Conservation (phyloP, 92 coral and sea anemone genomes). For the Zoanthus solanderi region DNA sequence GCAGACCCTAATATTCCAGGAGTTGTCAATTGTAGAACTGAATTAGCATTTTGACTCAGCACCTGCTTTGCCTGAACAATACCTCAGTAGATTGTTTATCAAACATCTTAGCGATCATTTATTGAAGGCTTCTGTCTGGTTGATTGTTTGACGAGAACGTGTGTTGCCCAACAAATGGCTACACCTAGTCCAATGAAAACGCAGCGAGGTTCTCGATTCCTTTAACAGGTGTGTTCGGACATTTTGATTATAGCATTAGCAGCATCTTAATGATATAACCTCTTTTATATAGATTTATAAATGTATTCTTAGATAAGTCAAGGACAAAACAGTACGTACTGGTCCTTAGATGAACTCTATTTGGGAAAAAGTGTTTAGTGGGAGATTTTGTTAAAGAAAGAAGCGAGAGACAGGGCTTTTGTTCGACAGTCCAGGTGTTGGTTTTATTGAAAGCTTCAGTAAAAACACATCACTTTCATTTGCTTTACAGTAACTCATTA, state of each 20-base stretch:
- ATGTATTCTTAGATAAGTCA: slow-evolving; percentile 3
- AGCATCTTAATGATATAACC: slow-evolving; percentile 28
- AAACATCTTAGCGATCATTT: slow-evolving; percentile 69
- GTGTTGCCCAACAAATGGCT: slow-evolving; percentile 65
- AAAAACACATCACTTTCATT: slow-evolving; percentile 35
- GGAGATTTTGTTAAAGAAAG: not conserved
- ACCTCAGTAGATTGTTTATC: slow-evolving; percentile 84
- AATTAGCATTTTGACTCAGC: slow-evolving; percentile 87
- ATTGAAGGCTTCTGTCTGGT: slow-evolving; percentile 67
- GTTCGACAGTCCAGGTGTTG: slow-evolving; percentile 43
- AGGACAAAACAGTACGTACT: not conserved
- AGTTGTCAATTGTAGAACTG: slow-evolving; percentile 71
- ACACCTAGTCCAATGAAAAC: slow-evolving; percentile 45
- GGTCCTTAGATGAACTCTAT: not conserved
- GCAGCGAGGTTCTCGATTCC: not conserved
- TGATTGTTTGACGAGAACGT: slow-evolving; percentile 66
- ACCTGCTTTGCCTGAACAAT: slow-evolving; percentile 81
- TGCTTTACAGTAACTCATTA: slow-evolving; percentile 22
- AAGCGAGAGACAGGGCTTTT: not conserved
- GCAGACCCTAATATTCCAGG: slow-evolving; percentile 63
- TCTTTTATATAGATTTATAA: slow-evolving; percentile 23
- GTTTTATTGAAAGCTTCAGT: slow-evolving; percentile 44
- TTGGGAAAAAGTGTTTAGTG: not conserved
- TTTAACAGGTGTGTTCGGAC: slow-evolving; percentile 53
- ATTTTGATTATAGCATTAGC: slow-evolving; percentile 39